Base-by-base conservation (phyloP, 2,797 vertebrate genomes). In the Pseudomugil tenellus region DNA sequence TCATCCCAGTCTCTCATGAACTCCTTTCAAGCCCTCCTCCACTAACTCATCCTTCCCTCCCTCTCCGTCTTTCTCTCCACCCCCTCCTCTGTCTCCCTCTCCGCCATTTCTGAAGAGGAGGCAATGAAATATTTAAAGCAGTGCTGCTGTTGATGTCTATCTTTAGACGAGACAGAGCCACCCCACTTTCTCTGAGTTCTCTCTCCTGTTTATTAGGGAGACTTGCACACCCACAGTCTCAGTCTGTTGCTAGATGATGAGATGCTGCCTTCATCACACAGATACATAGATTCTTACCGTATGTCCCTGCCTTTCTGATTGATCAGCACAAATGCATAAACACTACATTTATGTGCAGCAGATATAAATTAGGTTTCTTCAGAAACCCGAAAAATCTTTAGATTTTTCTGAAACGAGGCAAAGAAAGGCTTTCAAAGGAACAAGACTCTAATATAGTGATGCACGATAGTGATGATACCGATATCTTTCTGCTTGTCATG, bases 61-160 rank as follows among this genome's bases (percentile, higher is more conserved):
- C 25, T 55, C 71, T 63, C 72, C 29, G 2, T 63, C 58, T 52
- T 37, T 32, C 41, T 58, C 39, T 43, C 39, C 43, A 28, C 58
- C 31, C 67, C 35, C 55, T 75, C 41, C 70, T 60, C 32, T 37
- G 14, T 55, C 59, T 73, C 49, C 54, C 54, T 43, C 57, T 23
- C 17, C 65, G 77, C 79, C 64, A 58, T 66, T 81, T 86, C 77
- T 81, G 79, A 66, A 72, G 71, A 86, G 25, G 76, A 81, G 77
- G 75, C 48, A 51, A 91, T 94, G 64, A 94, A 94, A 93, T 93
- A 94, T 94, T 94, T 91, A 94, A 85, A 72, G 32, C 80, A 70
- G 63, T 80, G 80, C 84, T 84, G 86, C 89, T 83, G 88, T 63
- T 76, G 63, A 74, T 46, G 68, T 72, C 89, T 94, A 93, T 92